Evolutionary conservation across 2,797 vertebrate genomes (phyloP).

Genomic region (Periophthalmus magnuspinnatus): DNA sequence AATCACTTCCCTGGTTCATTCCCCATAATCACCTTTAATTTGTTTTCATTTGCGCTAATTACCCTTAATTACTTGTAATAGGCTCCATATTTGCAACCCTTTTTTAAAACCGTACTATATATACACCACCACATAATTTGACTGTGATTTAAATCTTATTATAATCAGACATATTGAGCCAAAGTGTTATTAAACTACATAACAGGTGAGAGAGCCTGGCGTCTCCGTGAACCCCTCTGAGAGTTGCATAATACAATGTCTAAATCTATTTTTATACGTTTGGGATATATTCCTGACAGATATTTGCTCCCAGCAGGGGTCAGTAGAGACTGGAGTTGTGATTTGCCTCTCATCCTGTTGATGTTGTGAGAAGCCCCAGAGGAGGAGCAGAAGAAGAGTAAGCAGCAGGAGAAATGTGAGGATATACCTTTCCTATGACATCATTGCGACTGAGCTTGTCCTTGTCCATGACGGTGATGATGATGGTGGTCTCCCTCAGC

Average conservation of each 20-base stretch:
- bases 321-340: slow-evolving; percentile 58
- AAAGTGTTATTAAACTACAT: not conserved
- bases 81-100: not conserved
- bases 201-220: not conserved
- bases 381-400: slow-evolving; percentile 31
- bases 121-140: not conserved
- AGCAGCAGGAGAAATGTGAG: slow-evolving; percentile 39
- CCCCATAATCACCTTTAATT: slow-evolving; percentile 1
- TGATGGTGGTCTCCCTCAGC: slow-evolving; percentile 96
- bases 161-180: not conserved
- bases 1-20: not conserved
- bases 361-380: slow-evolving; percentile 41
- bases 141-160: not conserved
- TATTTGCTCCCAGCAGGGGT: slow-evolving; percentile 67
- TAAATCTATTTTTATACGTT: slow-evolving; percentile 4
- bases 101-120: not conserved
- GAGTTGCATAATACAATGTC: not conserved
- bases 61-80: not conserved
- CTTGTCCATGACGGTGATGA: slow-evolving; percentile 99
- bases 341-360: slow-evolving; percentile 25
- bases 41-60: slow-evolving; percentile 7
- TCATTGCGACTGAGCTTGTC: slow-evolving; percentile 98
- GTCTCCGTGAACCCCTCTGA: not conserved
- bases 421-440: slow-evolving; percentile 95
- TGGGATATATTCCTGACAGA: not conserved